Percentiles rank a stretch among this genome's conserved stretches.
Conservation (phyloP, 2,113 vertebrate genomes). For the Anoura caudifer region DNA sequence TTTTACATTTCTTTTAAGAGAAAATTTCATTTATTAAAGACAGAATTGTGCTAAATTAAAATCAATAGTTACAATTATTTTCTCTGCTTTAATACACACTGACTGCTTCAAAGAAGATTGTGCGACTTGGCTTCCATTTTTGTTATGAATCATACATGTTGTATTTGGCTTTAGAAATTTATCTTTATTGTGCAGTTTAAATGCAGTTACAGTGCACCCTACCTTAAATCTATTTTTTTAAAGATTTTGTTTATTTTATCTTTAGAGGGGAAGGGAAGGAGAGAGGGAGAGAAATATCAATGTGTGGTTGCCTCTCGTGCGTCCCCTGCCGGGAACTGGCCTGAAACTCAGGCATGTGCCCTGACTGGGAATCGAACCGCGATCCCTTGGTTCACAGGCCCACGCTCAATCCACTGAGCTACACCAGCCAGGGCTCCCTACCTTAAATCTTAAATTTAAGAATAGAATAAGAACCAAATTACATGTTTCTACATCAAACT, state of each 20-base stretch:
- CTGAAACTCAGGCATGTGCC: too few relatives aligned
- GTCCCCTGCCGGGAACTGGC: too few relatives aligned
- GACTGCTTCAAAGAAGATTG: constrained; percentile 7
- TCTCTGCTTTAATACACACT: constrained; percentile 25
- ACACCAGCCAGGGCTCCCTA: background rate
- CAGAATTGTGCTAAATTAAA: constrained; percentile 63
- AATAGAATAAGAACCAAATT: constrained; percentile 10
- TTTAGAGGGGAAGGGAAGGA: too few relatives aligned
- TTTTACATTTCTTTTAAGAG: constrained; percentile 51
- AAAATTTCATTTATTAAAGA: constrained; percentile 62
- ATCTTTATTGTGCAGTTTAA: constrained; percentile 13
- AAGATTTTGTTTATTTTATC: too few relatives aligned
- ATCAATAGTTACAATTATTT: constrained; percentile 51
- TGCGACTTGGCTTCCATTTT: constrained; percentile 19
- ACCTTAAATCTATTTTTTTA: constrained; percentile 49
- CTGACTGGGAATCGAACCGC: too few relatives aligned
- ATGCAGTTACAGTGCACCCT: background rate
- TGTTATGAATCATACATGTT: background rate
- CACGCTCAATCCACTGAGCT: too few relatives aligned
- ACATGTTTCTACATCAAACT: constrained; percentile 42
- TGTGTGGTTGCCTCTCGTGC: too few relatives aligned
- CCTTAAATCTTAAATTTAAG: constrained; percentile 36
- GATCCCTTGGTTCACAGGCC: too few relatives aligned
- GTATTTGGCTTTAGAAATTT: constrained; percentile 25
- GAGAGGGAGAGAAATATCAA: too few relatives aligned